Conservation (phyloP, 2,797 vertebrate species). For the Gallinago stenura region DNA sequence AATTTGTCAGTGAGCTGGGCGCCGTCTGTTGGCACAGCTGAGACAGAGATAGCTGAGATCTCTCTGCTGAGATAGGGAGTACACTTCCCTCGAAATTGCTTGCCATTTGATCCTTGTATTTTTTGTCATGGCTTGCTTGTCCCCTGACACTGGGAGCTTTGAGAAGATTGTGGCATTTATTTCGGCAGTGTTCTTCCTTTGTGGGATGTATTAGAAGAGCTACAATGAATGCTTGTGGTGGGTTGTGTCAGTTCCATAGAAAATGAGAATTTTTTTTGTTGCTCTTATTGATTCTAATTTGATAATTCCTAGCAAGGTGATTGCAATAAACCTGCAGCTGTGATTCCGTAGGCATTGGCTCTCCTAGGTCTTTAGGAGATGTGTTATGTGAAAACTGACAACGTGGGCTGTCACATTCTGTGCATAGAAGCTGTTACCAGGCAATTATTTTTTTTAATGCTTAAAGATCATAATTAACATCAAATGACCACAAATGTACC, state of each 20-base stretch:
- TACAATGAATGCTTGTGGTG: fast-evolving
- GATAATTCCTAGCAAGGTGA: not conserved
- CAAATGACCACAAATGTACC: not conserved
- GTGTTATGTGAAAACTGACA: not conserved
- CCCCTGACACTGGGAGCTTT: not conserved
- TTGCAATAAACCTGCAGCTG: not conserved
- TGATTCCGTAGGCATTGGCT: not conserved
- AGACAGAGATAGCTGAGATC: not conserved
- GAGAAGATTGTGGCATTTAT: not conserved
- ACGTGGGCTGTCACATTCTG: not conserved
- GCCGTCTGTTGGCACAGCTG: not conserved
- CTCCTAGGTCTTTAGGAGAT: not conserved
- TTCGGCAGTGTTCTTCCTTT: fast-evolving
- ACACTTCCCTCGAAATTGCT: not conserved
- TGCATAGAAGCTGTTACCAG: not conserved
- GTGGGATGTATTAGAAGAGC: not conserved
- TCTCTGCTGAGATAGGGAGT: not conserved
- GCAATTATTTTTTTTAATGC: not conserved
- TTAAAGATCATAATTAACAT: slow-evolving; percentile 46
- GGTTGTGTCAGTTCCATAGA: not conserved
- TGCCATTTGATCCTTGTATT: not conserved
- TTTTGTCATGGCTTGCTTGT: not conserved
- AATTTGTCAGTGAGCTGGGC: not conserved
- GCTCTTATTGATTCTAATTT: not conserved
- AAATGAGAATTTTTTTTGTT: not conserved